These are phyloP conservation scores for Tiliqua scincoides DNA, from an alignment of 2,113 vertebrate genomes.

Conservation along the genomic window DNA sequence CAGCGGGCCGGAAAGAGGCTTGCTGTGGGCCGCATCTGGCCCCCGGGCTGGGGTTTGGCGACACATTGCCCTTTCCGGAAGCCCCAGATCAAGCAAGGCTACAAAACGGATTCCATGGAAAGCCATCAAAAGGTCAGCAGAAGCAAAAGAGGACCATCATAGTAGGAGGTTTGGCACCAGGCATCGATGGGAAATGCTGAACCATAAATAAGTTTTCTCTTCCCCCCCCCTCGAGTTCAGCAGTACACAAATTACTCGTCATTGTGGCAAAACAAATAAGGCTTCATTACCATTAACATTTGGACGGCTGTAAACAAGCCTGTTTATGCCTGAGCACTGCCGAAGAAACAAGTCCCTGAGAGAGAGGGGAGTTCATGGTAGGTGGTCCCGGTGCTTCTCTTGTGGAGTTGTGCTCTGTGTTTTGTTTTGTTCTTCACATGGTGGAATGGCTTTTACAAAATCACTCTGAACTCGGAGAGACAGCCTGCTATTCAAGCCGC, in stretches of 20 bases:
- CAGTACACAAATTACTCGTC: constrained; percentile 70
- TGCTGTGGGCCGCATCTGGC: no score
- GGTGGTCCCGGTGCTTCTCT: constrained; percentile 69
- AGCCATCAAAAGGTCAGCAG: not conserved
- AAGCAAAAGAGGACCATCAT: constrained; percentile 56
- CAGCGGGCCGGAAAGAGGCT: no score
- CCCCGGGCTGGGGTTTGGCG: no score
- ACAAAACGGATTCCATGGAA: not conserved
- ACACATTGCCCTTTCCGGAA: not conserved
- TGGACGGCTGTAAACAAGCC: constrained; percentile 78
- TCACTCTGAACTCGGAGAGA: constrained; percentile 55
- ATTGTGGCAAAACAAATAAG: constrained; percentile 73
- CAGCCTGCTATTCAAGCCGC: constrained; percentile 71
- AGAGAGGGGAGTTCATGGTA: constrained; percentile 71
- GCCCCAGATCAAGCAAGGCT: not conserved
- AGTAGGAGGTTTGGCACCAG: constrained; percentile 50
- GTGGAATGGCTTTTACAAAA: constrained; percentile 63
- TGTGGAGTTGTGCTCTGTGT: not conserved
- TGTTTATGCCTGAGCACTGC: constrained; percentile 78
- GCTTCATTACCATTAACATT: constrained; percentile 77
- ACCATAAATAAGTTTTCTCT: constrained; percentile 48
- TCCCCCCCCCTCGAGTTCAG: not conserved
- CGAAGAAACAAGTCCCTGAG: constrained; percentile 76
- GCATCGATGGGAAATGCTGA: constrained; percentile 19
- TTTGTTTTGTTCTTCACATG: constrained; percentile 32